Evolutionary conservation across 2,113 vertebrate species (phyloP), one percentile per base, ranked within the genome.

Genomic region (Boleophthalmus pectinirostris): DNA sequence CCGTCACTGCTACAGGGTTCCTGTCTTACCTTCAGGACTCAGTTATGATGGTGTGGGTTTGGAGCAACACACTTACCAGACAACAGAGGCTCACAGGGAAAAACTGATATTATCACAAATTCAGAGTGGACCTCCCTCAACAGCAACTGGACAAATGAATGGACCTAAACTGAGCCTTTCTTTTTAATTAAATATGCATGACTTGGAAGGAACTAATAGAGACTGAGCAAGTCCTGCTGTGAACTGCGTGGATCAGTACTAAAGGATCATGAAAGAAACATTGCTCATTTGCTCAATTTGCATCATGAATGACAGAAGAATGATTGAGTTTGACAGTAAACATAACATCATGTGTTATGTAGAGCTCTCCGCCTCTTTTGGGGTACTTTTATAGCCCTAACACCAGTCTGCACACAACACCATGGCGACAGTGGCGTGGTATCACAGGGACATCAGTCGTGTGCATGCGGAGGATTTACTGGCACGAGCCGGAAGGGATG

Each of bases 361-460:
- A 29, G 38, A 43, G 74, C 63, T 77, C 72, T 49, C 80, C 74
- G 18, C 72, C 86, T 83, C 74, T 77, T 84, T 85, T 81, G 88
- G 87, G 85, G 73, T 68, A 81, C 70, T 72, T 74, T 68, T 80
- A 18, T 35, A 21, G 81, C 75, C 24, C 46, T 66, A 72, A 54
- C 73, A 54, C 8, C 63, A 73, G 45, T 54, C 18, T 24, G 46
- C 61, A 53, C 74, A 68, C 82, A 74, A 79, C 67, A 82, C 82
- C 85, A 95, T 95, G 93, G 90, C 93, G 0, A 82, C 88, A 16
- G 93, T 91, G 0, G 77, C 90, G 58, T 97, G 96, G 96, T 96
- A 96, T 80, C 96, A 96, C 88, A 75, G 93, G 45, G 94, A 96
- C 87, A 94, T 96, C 90, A 96, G 95, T 84, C 94, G 95, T 13